Conservation (phyloP, 2,888 invertebrate species). For the Cyrtodaria siliqua region DNA sequence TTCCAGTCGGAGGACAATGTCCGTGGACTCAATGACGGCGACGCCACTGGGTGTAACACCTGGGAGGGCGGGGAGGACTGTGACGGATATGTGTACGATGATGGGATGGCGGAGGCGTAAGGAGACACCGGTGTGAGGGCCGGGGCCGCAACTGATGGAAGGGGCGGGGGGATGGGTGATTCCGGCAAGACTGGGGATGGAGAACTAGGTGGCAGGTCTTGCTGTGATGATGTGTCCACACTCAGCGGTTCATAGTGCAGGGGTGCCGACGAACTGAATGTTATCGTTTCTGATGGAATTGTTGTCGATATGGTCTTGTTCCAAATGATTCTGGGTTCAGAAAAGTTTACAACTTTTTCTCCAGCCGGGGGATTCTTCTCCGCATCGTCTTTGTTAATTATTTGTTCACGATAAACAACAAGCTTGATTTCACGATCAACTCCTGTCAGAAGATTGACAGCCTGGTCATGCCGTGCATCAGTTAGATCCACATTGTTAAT, state of each 20-base stretch:
- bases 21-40: constrained; percentile 73
- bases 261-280: constrained; percentile 60
- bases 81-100: constrained; percentile 67
- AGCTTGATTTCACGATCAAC: constrained; percentile 96
- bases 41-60: constrained; percentile 50
- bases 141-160: constrained; percentile 39
- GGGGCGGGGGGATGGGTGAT: constrained; percentile 47
- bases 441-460: constrained; percentile 95
- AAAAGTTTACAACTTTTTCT: constrained; percentile 71
- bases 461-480: constrained; percentile 96
- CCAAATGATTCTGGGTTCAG: constrained; percentile 79
- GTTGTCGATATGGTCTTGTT: constrained; percentile 70
- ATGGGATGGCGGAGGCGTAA: constrained; percentile 69
- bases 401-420: constrained; percentile 88
- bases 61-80: constrained; percentile 56
- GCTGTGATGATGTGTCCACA: constrained; percentile 31
- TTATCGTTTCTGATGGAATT: constrained; percentile 65
- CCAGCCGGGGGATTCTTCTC: constrained; percentile 63
- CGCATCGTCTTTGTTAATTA: constrained; percentile 76
- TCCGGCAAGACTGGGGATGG: constrained; percentile 41
- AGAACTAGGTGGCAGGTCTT: constrained; percentile 14
- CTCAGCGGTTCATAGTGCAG: constrained; percentile 30
- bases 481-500: constrained; percentile 98
- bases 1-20: constrained; percentile 79
- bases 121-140: constrained; percentile 40